Base-by-base conservation (phyloP, 2,113 vertebrate genomes). In the Hippopotamus amphibius region DNA sequence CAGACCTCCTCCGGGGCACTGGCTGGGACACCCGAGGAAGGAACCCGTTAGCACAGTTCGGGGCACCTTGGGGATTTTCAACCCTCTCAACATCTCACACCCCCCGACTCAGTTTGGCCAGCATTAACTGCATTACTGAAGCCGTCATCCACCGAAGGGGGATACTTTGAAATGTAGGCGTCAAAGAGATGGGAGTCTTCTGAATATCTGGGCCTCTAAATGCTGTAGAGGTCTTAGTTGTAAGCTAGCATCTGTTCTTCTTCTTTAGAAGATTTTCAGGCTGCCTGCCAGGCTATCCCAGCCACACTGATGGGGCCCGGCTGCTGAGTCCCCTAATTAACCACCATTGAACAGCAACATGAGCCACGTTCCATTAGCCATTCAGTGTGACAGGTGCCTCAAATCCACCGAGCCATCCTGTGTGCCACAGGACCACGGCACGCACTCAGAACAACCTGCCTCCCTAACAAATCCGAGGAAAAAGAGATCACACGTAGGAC, bases 321-420 rank as follows among this genome's bases (percentile, higher is more conserved):
- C 19, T 2, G 69, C 66, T 0, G 19, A 87, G 57, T 53, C 46
- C 37, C 41, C 55, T 71, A 79, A 55, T 22, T 57, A 48, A 22
- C 37, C 2, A 5, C 0, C 0, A 30, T 6, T 14, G 43, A 55
- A 43, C 21, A 72, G 7, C n/a, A 87, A n/a, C 30, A 74, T 0
- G 2, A 65, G 59, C n/a, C 41, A 61, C 8, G 0, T 26, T 66
- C 19, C 19, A 13, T 68, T 12, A 96, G 81, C 6, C 76, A 53
- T 3, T 71, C 19, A 46, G 82, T 37, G 71, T 14, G 28, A 13
- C 6, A 0, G 0, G 0, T 13, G 74, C 22, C 57, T 43, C 72
- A 15, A 57, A 84, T 10, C 3, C 46, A 22, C 1, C 0, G 0
- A 50, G 68, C 15, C 8, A 6, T 14, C 19, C 55, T 53, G 6